Evolutionary conservation across 2,888 invertebrate genomes (phyloP).

Genomic region (Cryptocephalus moraei): DNA sequence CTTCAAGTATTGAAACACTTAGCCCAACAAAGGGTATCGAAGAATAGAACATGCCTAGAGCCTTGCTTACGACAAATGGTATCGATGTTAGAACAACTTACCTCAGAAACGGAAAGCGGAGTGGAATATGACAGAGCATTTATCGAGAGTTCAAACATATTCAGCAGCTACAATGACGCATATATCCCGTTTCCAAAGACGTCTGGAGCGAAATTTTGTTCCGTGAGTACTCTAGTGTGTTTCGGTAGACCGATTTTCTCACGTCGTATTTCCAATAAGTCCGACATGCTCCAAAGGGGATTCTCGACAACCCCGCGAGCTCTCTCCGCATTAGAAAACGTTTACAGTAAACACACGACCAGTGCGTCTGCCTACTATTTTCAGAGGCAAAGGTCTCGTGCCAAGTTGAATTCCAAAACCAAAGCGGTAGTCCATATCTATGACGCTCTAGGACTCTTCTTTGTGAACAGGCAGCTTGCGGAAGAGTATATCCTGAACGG

Average conservation of each 20-base stretch:
- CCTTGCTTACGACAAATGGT: slow-evolving; percentile 71
- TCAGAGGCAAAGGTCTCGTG: slow-evolving; percentile 37
- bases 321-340: slow-evolving; percentile 56
- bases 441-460: slow-evolving; percentile 63
- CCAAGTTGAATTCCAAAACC: slow-evolving; percentile 31
- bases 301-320: slow-evolving; percentile 59
- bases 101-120: slow-evolving; percentile 46
- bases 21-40: slow-evolving; percentile 71
- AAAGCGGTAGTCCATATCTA: slow-evolving; percentile 62
- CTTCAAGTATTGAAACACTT: slow-evolving; percentile 72
- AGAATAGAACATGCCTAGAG: slow-evolving; percentile 78
- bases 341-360: slow-evolving; percentile 28
- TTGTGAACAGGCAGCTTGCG: slow-evolving; percentile 70
- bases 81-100: slow-evolving; percentile 50
- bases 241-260: slow-evolving; percentile 63
- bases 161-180: slow-evolving; percentile 51
- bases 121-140: slow-evolving; percentile 21
- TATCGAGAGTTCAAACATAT: slow-evolving; percentile 24
- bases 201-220: slow-evolving; percentile 87
- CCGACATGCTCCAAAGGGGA: slow-evolving; percentile 44
- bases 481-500: slow-evolving; percentile 65
- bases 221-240: slow-evolving; percentile 74
- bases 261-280: slow-evolving; percentile 57
- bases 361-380: slow-evolving; percentile 68
- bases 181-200: slow-evolving; percentile 92